These are phyloP conservation scores for Sabatieria punctata DNA, from an alignment of 2,888 invertebrate genomes.

Conservation along the genomic window DNA sequence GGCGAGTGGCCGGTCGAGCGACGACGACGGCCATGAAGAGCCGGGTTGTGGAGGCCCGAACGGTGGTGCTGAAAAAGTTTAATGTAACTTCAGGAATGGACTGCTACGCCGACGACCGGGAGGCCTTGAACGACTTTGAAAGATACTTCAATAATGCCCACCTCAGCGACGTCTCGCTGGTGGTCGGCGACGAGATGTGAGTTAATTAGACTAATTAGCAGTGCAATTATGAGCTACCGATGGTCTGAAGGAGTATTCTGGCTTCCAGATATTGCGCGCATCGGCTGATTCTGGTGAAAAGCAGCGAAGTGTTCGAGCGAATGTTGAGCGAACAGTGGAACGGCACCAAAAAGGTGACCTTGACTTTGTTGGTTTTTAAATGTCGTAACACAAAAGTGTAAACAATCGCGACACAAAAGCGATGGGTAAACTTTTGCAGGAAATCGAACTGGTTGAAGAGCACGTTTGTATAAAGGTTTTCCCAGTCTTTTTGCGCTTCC, in stretches of 20 bases:
- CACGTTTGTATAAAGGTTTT: conserved; percentile 31
- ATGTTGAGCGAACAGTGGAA: conserved; percentile 35
- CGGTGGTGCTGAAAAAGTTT: too few species aligned
- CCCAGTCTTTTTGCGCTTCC: conserved; percentile 33
- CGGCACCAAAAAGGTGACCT: conserved; percentile 18
- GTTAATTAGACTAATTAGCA: conserved; percentile 5
- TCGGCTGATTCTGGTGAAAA: conserved; percentile 34
- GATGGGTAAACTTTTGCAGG: conserved; percentile 13
- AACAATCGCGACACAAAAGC: too few species aligned
- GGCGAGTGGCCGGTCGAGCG: too few species aligned
- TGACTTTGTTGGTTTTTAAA: neutral
- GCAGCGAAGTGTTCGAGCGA: conserved; percentile 39
- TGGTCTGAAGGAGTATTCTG: neutral
- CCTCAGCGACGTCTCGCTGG: conserved; percentile 25
- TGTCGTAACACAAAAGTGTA: neutral
- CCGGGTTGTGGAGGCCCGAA: too few species aligned
- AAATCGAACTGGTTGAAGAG: conserved; percentile 32
- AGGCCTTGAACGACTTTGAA: conserved; percentile 27
- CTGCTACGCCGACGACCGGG: conserved; percentile 29
- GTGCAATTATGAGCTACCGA: neutral
- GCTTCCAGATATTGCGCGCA: conserved; percentile 33
- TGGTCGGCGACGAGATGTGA: conserved; percentile 33
- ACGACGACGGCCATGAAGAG: too few species aligned
- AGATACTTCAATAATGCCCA: conserved; percentile 28
- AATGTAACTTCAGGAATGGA: conserved; percentile 27